Percentiles rank a stretch among this genome's conserved stretches.
Conservation (phyloP, 2,888 invertebrate genomes). For the Andrena chrysosceles region DNA sequence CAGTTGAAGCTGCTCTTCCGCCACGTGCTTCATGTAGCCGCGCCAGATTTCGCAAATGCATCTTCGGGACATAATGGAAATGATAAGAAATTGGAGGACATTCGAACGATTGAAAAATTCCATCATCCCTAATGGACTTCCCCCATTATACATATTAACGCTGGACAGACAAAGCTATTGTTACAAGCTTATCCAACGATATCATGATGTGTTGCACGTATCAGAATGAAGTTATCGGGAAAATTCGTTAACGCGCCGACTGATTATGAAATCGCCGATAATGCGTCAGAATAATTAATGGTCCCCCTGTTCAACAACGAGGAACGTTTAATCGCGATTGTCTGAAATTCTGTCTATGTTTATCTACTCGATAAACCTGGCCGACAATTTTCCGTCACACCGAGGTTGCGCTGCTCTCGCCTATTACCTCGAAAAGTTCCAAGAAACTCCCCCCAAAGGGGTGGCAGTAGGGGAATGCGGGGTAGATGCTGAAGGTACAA, state of each 20-base stretch:
- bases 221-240: conserved; percentile 23
- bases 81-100: not conserved
- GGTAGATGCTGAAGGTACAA: not conserved
- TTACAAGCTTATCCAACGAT: conserved; percentile 40
- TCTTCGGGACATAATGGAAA: not conserved
- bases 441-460: conserved; percentile 9
- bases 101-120: conserved; percentile 24
- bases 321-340: conserved; percentile 1
- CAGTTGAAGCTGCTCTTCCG: not conserved
- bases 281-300: conserved; percentile 60
- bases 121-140: conserved; percentile 52
- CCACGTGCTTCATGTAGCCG: not conserved
- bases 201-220: conserved; percentile 18
- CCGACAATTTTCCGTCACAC: not conserved
- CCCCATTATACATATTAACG: conserved; percentile 27
- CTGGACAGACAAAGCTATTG: conserved; percentile 15
- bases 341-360: not conserved
- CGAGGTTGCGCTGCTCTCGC: not conserved
- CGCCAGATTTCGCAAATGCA: conserved; percentile 20
- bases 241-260: conserved; percentile 42
- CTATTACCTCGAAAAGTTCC: conserved; percentile 18
- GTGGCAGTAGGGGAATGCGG: too few relatives aligned
- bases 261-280: conserved; percentile 39
- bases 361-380: not conserved
- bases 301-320: not conserved